These are phyloP conservation scores for Meghimatium bilineatum DNA, from an alignment of 2,888 invertebrate genomes.

Conservation along the genomic window DNA sequence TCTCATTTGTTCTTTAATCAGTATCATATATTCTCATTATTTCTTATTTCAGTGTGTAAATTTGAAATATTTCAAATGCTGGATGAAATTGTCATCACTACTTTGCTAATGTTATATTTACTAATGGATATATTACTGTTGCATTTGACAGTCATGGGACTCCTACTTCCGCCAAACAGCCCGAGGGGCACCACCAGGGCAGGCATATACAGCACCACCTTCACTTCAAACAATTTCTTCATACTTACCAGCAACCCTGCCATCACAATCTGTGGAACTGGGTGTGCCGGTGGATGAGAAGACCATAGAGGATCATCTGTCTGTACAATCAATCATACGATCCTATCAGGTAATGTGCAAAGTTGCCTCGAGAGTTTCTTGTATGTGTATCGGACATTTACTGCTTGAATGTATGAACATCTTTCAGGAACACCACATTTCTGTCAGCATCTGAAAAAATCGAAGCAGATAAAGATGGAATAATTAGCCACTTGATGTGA, in stretches of 20 bases:
- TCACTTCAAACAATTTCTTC: constrained; percentile 50
- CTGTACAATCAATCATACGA: constrained; percentile 98
- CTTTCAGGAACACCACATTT: too few relatives aligned
- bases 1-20: too few relatives aligned
- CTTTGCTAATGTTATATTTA: neutral
- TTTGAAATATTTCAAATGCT: too few relatives aligned
- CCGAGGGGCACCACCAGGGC: constrained; percentile 71
- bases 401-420: too few relatives aligned
- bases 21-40: too few relatives aligned
- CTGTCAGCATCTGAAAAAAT: too few relatives aligned
- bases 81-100: too few relatives aligned
- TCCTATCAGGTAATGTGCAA: constrained; percentile 93
- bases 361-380: too few relatives aligned
- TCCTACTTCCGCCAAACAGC: constrained; percentile 90
- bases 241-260: constrained; percentile 73
- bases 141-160: constrained; percentile 88
- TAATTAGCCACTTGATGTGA: too few relatives aligned
- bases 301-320: constrained; percentile 97
- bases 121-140: neutral
- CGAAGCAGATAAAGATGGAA: too few relatives aligned
- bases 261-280: constrained; percentile 73
- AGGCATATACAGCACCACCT: constrained; percentile 73
- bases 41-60: too few relatives aligned
- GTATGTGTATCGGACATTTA: too few relatives aligned
- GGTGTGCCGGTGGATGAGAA: constrained; percentile 78